Conservation (phyloP, 2,888 invertebrate species). For the Stenodera caucasica region DNA sequence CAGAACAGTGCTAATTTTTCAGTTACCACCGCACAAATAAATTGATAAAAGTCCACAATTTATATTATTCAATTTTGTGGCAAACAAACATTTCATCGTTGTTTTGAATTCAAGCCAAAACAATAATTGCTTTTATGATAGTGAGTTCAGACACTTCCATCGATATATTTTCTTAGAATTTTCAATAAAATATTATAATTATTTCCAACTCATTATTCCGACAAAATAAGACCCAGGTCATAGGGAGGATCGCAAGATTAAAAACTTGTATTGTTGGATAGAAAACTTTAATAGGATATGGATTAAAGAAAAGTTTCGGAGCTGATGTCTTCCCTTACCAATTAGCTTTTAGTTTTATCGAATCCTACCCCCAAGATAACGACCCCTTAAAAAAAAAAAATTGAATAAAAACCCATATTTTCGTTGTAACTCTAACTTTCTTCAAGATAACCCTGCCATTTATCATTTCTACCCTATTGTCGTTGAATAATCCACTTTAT, state of each 20-base stretch:
- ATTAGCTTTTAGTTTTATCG: background rate
- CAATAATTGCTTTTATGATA: no score
- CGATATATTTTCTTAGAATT: no score
- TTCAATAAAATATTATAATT: no score
- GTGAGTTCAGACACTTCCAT: no score
- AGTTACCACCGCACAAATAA: no score
- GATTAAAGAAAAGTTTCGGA: conserved; percentile 1
- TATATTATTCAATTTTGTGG: no score
- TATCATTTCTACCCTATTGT: background rate
- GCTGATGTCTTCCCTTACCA: conserved; percentile 1
- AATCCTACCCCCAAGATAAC: background rate
- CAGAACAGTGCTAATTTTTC: no score
- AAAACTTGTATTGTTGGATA: conserved; percentile 4
- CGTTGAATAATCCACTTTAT: background rate
- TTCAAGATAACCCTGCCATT: background rate
- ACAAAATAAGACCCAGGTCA: background rate
- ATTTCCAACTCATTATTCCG: background rate
- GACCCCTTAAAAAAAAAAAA: background rate
- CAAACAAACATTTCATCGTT: no score
- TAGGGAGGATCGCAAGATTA: background rate
- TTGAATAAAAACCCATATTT: background rate
- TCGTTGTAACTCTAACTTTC: background rate
- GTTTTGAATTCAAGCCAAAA: no score
- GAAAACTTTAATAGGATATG: conserved; percentile 7
- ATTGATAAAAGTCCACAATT: no score